Evolutionary conservation across 2,113 vertebrate genomes (phyloP), one percentile per base, ranked within the genome.

Genomic region (Hipposideros armiger): DNA sequence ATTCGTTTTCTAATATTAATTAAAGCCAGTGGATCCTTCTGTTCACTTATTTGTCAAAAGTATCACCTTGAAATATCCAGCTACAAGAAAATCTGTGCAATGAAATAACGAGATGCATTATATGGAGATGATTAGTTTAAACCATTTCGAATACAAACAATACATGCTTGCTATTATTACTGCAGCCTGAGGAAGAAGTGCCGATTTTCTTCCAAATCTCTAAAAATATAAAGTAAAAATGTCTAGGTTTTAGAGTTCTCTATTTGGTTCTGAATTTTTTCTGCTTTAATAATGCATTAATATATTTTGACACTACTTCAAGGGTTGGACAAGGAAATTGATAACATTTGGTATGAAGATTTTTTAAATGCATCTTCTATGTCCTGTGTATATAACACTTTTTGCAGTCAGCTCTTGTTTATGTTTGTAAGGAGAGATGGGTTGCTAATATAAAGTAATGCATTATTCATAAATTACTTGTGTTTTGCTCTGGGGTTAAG

Each of bases 11-110:
- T 82, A 80, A 72, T 69, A 81, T 70, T 82, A 80, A 92, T 90
- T 76, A 82, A 93, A 72, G 20, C 28, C 15, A 70, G 14, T 11
- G 3, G 36, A 15, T 70, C 52, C 58, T 84, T 84, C 73, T 83
- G 30, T 70, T 90, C 26, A 62, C 47, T 87, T 93, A 50, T 70
- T 70, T 86, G 30, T 95, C 91, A 78, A 86, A 6, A 70, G 32
- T 60, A 90, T 74, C 30, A 85, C 77, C 70, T 95, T 92, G 60
- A 96, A 97, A 90, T 88, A 94, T 74, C 88, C 56, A 96, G 60
- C 78, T 66, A 58, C 60, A 90, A 78, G 88, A 82, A 94, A 92
- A 56, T 73, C 47, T 87, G 60, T 80, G 70, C 50, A 73, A 81
- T 50, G 85, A 72, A 95, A 70, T 76, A 90, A 73, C 77, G 72